Conservation (phyloP, 2,888 invertebrate species). For the Acleris emargana region DNA sequence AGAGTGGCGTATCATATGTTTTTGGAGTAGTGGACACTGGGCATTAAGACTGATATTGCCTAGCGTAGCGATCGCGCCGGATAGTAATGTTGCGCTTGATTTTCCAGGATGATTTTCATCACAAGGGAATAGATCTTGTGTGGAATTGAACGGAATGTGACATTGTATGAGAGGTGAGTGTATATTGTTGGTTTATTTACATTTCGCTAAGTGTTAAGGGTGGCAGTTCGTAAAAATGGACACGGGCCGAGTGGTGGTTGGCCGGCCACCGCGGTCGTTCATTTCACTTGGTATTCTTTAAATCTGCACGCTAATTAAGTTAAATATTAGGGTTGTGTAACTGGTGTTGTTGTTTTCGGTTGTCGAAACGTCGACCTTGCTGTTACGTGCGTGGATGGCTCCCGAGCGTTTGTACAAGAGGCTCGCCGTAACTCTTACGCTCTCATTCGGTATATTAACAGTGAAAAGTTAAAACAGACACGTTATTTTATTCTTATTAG, state of each 20-base stretch:
- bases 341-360: constrained; percentile 62
- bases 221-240: constrained; percentile 69
- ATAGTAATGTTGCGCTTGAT: constrained; percentile 78
- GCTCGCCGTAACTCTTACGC: constrained; percentile 27
- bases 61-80: constrained; percentile 72
- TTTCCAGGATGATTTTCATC: constrained; percentile 79
- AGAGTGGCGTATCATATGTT: constrained; percentile 82
- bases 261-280: constrained; percentile 56
- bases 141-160: constrained; percentile 84
- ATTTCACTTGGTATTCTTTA: constrained; percentile 41
- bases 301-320: constrained; percentile 35
- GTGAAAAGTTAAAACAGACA: constrained; percentile 36
- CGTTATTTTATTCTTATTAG: constrained; percentile 44
- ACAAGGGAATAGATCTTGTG: constrained; percentile 74
- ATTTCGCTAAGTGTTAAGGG: constrained; percentile 63
- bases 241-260: constrained; percentile 59
- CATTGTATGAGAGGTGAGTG: constrained; percentile 82
- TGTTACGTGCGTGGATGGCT: constrained; percentile 50
- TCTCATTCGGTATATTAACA: constrained; percentile 37
- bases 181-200: constrained; percentile 77
- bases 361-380: constrained; percentile 60
- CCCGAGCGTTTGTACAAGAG: constrained; percentile 44
- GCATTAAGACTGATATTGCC: constrained; percentile 81
- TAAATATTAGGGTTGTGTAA: constrained; percentile 64
- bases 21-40: constrained; percentile 79